A percentile compares a stretch with the other conserved stretches of the same genome.
phyloP scores from a whole-genome alignment of 2,797 vertebrate genomes.

The Oreortyx pictus region DNA sequence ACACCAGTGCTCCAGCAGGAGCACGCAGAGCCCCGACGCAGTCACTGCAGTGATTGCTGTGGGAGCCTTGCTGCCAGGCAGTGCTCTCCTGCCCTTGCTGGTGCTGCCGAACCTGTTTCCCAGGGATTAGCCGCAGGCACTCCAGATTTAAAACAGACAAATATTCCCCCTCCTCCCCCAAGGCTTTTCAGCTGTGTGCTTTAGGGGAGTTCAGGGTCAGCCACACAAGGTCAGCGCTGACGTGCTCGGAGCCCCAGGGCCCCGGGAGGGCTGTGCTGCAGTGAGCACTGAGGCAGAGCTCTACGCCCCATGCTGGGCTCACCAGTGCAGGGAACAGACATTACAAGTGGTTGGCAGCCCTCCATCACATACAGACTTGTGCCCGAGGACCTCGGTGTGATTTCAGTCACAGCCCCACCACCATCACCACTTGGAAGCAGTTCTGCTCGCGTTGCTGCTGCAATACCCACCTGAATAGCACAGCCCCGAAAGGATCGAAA shows the following conservation, averaged over 20 bases:
- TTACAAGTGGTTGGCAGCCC: background rate
- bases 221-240: background rate
- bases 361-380: background rate
- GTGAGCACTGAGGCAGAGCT: background rate
- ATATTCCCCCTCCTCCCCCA: background rate
- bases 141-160: background rate
- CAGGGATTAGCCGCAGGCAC: fast-evolving
- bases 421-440: background rate
- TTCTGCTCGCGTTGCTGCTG: background rate
- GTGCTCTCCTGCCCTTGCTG: background rate
- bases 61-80: too few species aligned
- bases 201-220: background rate
- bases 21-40: fast-evolving
- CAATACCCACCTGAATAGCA: background rate
- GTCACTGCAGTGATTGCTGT: fast-evolving
- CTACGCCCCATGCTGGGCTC: fast-evolving
- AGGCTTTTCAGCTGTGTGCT: background rate
- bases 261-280: background rate
- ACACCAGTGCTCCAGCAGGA: fast-evolving
- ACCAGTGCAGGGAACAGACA: background rate
- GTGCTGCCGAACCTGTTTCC: background rate
- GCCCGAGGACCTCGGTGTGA: background rate
- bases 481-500: background rate
- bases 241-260: background rate
- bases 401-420: background rate